phyloP scores from a whole-genome alignment of 2,888 invertebrate genomes.

The Taenaris catops region DNA sequence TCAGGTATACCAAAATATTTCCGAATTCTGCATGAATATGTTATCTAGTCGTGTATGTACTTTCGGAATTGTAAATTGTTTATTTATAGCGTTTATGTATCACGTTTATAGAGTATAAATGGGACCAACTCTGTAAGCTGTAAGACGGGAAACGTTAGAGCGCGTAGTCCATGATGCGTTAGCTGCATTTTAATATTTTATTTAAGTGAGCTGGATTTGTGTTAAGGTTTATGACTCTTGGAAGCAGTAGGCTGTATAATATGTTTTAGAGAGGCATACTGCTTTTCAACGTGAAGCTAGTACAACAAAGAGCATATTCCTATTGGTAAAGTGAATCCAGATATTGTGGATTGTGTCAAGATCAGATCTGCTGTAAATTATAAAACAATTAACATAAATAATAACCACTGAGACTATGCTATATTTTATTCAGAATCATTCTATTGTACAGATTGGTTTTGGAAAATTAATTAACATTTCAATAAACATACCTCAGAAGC shows the following conservation, averaged over 20 bases:
- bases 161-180: conserved; percentile 32
- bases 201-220: conserved; percentile 44
- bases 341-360: conserved; percentile 36
- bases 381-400: conserved; percentile 27
- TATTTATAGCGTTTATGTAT: conserved; percentile 68
- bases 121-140: conserved; percentile 75
- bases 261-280: conserved; percentile 73
- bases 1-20: conserved; percentile 75
- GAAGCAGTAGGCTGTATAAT: conserved; percentile 69
- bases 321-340: conserved; percentile 26
- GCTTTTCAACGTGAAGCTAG: conserved; percentile 58
- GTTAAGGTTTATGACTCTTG: conserved; percentile 53
- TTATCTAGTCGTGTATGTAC: conserved; percentile 79
- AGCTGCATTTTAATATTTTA: conserved; percentile 33
- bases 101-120: conserved; percentile 61
- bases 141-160: conserved; percentile 40
- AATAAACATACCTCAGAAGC: conserved; percentile 67
- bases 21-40: conserved; percentile 79
- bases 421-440: conserved; percentile 23
- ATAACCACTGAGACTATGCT: conserved; percentile 19
- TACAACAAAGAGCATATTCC: conserved; percentile 64
- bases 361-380: conserved; percentile 64
- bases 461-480: conserved; percentile 32
- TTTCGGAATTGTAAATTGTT: conserved; percentile 76
- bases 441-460: conserved; percentile 26